phyloP scores from a whole-genome alignment of 30 jellyfish, hydroid and myxozoan genomes.

The Phacellophora camtschatica region DNA sequence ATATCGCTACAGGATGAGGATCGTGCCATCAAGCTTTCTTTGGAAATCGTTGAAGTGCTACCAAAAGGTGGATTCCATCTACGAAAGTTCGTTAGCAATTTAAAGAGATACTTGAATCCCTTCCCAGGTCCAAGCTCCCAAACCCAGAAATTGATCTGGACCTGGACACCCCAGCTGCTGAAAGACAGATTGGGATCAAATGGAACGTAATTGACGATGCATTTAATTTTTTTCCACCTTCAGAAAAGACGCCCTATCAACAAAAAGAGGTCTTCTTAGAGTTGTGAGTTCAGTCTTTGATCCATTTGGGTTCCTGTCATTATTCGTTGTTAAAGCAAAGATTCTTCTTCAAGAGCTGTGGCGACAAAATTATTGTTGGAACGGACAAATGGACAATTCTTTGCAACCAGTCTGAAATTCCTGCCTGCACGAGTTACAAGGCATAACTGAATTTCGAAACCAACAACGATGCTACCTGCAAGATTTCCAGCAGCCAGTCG shows the following conservation, averaged over 20 bases:
- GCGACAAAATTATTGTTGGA: not conserved
- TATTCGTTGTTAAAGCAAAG: slow-evolving; percentile 2
- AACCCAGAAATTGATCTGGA: not conserved
- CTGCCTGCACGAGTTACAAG: too few species aligned
- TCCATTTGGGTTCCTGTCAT: slow-evolving; percentile 3
- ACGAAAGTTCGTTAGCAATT: not conserved
- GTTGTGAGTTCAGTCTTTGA: slow-evolving; percentile 2
- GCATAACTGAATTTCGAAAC: too few species aligned
- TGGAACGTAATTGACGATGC: slow-evolving; percentile 7
- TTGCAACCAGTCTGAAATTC: not conserved
- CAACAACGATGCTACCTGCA: too few species aligned
- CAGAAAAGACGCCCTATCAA: not conserved
- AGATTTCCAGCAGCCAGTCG: too few species aligned
- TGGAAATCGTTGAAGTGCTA: not conserved
- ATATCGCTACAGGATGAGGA: not conserved
- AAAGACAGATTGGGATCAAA: not conserved
- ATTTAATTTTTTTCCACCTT: not conserved
- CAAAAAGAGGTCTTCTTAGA: not conserved
- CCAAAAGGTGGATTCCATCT: not conserved
- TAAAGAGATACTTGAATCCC: not conserved
- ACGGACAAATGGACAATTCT: not conserved
- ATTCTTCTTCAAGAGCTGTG: slow-evolving; percentile 8
- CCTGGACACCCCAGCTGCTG: not conserved
- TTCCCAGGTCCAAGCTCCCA: not conserved
- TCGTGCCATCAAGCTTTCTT: not conserved